phyloP scores from a whole-genome alignment of 2,888 invertebrate species.

The Electrophaes corylata region DNA sequence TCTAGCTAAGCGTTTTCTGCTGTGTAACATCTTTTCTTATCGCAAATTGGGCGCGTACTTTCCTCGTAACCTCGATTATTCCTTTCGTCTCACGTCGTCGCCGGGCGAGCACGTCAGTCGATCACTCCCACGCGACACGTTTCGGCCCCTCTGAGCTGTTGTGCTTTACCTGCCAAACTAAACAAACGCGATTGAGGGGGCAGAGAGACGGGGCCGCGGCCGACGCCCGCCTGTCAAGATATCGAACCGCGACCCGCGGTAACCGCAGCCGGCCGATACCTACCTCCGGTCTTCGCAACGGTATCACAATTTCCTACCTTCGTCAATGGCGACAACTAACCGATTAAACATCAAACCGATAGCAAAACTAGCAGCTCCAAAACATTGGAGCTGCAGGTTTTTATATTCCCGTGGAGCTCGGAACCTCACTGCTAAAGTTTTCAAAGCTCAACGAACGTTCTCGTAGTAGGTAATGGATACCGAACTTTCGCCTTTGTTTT shows the following conservation, averaged over 20 bases:
- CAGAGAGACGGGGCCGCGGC: conserved; percentile 39
- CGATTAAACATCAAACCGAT: conserved; percentile 47
- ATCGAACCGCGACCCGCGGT: conserved; percentile 62
- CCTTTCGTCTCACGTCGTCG: conserved; percentile 43
- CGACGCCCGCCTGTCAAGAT: conserved; percentile 44
- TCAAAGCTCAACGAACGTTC: conserved; percentile 29
- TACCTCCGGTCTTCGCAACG: conserved; percentile 36
- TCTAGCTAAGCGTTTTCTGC: conserved; percentile 4
- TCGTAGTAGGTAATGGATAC: conserved; percentile 26
- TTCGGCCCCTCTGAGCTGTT: conserved; percentile 50
- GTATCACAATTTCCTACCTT: conserved; percentile 55
- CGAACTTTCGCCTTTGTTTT: conserved; percentile 27
- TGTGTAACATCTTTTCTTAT: conserved; percentile 32
- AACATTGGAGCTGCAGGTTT: conserved; percentile 31
- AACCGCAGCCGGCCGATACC: conserved; percentile 57
- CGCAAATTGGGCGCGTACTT: conserved; percentile 45
- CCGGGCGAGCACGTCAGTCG: conserved; percentile 52
- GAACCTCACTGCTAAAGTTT: conserved; percentile 32
- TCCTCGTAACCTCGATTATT: conserved; percentile 54
- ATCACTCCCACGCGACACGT: conserved; percentile 61
- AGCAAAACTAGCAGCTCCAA: conserved; percentile 45
- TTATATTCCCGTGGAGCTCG: conserved; percentile 22
- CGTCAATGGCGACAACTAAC: conserved; percentile 53
- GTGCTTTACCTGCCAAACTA: conserved; percentile 75
- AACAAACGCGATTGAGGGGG: conserved; percentile 56